Percentiles rank a stretch among this genome's conserved stretches.
These are phyloP conservation scores for Thalassophryne amazonica DNA, from an alignment of 2,797 vertebrate genomes.

Conservation along the genomic window DNA sequence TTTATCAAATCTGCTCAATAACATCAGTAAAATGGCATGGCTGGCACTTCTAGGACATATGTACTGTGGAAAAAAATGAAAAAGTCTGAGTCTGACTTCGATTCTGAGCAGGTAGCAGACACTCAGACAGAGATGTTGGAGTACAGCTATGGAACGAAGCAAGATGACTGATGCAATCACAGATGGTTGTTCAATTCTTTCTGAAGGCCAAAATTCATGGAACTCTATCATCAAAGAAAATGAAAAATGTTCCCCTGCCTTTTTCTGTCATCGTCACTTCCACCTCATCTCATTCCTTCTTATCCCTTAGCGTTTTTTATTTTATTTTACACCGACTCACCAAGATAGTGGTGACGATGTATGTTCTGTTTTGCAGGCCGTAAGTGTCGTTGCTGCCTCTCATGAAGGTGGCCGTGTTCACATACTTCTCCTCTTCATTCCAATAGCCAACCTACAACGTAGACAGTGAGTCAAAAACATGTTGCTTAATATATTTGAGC, in stretches of 20 bases:
- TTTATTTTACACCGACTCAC: conserved; percentile 78
- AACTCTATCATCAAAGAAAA: conserved; percentile 46
- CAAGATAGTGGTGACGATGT: conserved; percentile 97
- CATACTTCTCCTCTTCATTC: conserved; percentile 97
- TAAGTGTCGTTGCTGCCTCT: conserved; percentile 87
- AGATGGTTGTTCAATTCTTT: conserved; percentile 26
- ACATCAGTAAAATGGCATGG: no score
- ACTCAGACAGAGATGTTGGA: conserved; percentile 21
- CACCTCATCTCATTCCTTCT: neutral
- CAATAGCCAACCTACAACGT: conserved; percentile 90
- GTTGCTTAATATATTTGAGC: no score
- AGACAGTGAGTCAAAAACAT: neutral
- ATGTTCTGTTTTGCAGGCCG: conserved; percentile 92
- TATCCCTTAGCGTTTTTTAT: neutral
- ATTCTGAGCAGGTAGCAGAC: conserved; percentile 14
- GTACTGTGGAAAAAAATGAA: neutral
- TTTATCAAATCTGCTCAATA: no score
- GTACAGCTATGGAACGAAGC: neutral
- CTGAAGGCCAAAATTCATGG: conserved; percentile 27
- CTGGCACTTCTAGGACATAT: neutral
- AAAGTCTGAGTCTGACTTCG: conserved; percentile 15
- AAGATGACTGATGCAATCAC: conserved; percentile 31
- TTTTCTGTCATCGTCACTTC: conserved; percentile 3
- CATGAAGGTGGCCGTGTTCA: conserved; percentile 84
- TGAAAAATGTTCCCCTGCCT: conserved; percentile 20